A percentile compares a stretch with the other conserved stretches of the same genome.
Evolutionary conservation across 2,113 vertebrate genomes (phyloP).

Genomic region (Chlorodrepanis virens): DNA sequence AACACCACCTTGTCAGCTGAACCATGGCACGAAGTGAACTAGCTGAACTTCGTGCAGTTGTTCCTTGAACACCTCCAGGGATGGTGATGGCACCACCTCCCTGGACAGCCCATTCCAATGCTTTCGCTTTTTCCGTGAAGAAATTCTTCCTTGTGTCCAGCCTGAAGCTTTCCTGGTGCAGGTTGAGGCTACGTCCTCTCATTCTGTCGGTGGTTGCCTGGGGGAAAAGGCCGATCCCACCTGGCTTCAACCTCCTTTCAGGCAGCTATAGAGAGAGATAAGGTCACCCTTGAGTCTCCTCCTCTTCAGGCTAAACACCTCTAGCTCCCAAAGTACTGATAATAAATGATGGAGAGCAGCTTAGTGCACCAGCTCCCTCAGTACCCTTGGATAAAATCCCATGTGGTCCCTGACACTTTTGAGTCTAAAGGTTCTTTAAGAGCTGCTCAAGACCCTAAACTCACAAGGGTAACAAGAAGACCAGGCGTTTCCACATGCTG

Average conservation of each 20-base stretch:
- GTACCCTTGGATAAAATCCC: not conserved
- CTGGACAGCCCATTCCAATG: not conserved
- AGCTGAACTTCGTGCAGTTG: no score
- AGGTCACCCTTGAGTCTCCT: not conserved
- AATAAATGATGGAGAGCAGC: not conserved
- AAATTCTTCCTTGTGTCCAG: not conserved
- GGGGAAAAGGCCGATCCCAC: not conserved
- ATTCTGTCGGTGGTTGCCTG: not conserved
- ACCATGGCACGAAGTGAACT: no score
- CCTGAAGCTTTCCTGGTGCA: not conserved
- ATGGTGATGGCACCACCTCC: no score
- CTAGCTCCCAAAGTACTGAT: no score
- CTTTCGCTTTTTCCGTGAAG: not conserved
- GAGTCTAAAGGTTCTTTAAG: not conserved
- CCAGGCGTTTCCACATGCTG: not conserved
- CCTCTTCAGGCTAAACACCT: not conserved
- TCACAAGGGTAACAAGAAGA: not conserved
- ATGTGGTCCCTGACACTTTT: accelerated
- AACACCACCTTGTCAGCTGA: no score
- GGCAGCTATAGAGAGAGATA: no score
- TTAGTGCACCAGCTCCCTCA: not conserved
- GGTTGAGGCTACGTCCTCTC: not conserved
- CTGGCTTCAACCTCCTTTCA: not conserved
- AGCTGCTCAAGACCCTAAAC: not conserved
- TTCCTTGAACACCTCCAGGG: not conserved